Evolutionary conservation across 30 jellyfish, hydroid and myxozoan species (phyloP).

Genomic region (Hydra vulgaris): DNA sequence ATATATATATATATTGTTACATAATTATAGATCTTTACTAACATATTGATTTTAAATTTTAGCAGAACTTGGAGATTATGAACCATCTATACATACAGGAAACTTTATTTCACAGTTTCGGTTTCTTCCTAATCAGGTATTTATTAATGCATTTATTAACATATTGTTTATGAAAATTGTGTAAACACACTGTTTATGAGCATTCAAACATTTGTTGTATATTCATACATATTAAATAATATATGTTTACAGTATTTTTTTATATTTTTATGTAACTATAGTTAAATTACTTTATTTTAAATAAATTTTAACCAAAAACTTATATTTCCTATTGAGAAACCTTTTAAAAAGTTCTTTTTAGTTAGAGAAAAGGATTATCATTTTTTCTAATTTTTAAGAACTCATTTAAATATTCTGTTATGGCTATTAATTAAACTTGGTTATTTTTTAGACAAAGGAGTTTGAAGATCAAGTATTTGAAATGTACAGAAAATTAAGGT

Average conservation of each 20-base stretch:
- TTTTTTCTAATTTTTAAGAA: no score
- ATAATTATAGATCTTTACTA: background rate
- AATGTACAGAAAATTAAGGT: conserved; percentile 72
- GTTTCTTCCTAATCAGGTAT: conserved; percentile 86
- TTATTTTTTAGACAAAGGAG: conserved; percentile 41
- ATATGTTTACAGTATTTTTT: no score
- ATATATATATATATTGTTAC: no score
- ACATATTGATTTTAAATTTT: background rate
- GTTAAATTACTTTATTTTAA: no score
- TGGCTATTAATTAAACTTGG: background rate
- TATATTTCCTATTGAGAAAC: no score
- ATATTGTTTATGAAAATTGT: background rate
- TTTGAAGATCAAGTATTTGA: conserved; percentile 71
- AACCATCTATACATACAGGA: conserved; percentile 65
- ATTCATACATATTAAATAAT: background rate
- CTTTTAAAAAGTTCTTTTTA: no score
- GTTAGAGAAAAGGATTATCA: no score
- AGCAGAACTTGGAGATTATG: conserved; percentile 99
- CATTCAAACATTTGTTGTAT: background rate
- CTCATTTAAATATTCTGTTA: no score
- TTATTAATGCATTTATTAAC: background rate
- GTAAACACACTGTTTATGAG: background rate
- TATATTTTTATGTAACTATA: no score
- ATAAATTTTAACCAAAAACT: no score
- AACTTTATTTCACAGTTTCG: conserved; percentile 84